These are phyloP conservation scores for Blennius ocellaris DNA, from an alignment of 2,113 vertebrate species.

Conservation along the genomic window DNA sequence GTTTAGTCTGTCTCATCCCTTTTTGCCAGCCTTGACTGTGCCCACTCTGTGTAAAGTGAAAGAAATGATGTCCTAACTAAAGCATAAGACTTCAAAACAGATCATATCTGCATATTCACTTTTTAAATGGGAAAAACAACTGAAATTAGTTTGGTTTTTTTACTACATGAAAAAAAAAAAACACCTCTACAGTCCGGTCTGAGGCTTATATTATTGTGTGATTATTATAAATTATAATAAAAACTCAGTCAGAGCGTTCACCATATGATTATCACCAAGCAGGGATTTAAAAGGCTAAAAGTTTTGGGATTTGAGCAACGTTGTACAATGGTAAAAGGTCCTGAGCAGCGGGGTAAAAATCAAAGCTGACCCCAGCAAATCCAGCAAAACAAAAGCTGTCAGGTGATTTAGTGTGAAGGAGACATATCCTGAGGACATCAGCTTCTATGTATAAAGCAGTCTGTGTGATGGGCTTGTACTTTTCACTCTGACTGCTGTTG, in stretches of 20 bases:
- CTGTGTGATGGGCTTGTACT: constrained; percentile 16
- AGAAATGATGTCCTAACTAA: too few species aligned
- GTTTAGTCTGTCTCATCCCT: neutral
- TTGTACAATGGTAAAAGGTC: neutral
- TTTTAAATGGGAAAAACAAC: too few species aligned
- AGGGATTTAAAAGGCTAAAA: neutral
- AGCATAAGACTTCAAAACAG: too few species aligned
- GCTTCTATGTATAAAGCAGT: constrained; percentile 12
- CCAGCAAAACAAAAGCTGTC: constrained; percentile 20
- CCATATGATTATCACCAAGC: constrained; percentile 14
- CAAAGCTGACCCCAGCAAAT: constrained; percentile 7
- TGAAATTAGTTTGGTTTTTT: too few species aligned
- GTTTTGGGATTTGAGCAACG: neutral
- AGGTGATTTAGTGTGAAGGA: constrained; percentile 11
- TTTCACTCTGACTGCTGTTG: constrained; percentile 2
- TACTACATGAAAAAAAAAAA: too few species aligned
- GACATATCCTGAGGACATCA: constrained; percentile 7
- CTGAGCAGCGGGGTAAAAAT: neutral
- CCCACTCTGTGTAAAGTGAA: too few species aligned
- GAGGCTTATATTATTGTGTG: too few species aligned
- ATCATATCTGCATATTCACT: too few species aligned
- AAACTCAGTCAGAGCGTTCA: too few species aligned
- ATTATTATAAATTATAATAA: too few species aligned
- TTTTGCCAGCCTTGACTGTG: neutral
- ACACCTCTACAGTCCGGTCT: too few species aligned